Conservation (phyloP, 2,113 vertebrate genomes). For the Benitochromis conjunctus region DNA sequence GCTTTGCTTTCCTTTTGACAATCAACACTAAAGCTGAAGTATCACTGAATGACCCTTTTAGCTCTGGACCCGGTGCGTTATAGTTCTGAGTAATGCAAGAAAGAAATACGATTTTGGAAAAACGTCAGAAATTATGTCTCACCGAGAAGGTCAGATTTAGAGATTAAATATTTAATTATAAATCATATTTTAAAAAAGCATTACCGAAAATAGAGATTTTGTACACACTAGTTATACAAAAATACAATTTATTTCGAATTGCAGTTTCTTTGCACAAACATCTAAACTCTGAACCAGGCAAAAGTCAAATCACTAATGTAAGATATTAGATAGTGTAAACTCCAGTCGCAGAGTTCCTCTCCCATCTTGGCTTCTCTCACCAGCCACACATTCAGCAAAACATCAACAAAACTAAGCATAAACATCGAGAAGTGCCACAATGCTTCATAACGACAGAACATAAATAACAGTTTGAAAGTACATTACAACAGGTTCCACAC, state of each 20-base stretch:
- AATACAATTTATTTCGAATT: constrained; percentile 55
- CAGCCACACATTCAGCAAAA: not conserved
- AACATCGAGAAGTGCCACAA: not conserved
- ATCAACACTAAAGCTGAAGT: not conserved
- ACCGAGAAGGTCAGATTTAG: not conserved
- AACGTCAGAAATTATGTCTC: not conserved
- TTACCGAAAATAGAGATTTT: constrained; percentile 38
- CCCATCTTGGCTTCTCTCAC: not conserved
- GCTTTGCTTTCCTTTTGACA: not conserved
- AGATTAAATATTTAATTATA: not conserved
- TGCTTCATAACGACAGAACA: not conserved
- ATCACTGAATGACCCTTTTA: not conserved
- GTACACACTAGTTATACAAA: constrained; percentile 52
- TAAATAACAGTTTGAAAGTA: constrained; percentile 20
- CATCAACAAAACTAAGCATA: not conserved
- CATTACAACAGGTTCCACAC: not conserved
- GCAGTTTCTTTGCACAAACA: constrained; percentile 20
- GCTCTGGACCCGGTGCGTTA: not conserved
- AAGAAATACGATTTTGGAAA: not conserved
- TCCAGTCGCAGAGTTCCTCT: not conserved
- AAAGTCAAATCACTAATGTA: not conserved
- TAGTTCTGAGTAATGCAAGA: not conserved
- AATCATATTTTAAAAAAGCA: not conserved
- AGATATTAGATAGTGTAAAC: not conserved
- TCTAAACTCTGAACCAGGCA: not conserved